Conservation (phyloP, 92 coral and sea anemone species). For the Epizoanthus ramosus region DNA sequence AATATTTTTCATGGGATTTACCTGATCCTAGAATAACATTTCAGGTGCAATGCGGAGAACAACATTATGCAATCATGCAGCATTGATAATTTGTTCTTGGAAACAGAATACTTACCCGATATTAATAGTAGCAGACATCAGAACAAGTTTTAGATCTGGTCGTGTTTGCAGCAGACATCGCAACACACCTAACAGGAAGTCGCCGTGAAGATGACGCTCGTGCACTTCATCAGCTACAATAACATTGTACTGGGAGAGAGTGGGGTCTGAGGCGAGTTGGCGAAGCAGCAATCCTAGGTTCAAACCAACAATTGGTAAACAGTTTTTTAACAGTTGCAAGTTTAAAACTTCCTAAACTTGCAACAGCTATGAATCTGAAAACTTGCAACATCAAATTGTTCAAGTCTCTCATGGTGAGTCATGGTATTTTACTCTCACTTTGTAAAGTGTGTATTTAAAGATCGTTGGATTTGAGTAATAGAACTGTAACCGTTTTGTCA, state of each 20-base stretch:
- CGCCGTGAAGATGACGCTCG: constrained; percentile 97
- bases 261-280: constrained; percentile 93
- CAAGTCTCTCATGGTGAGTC: too few relatives aligned
- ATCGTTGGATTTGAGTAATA: too few relatives aligned
- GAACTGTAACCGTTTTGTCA: too few relatives aligned
- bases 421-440: too few relatives aligned
- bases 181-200: constrained; percentile 91
- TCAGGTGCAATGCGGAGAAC: not conserved
- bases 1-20: too few relatives aligned
- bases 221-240: constrained; percentile 97
- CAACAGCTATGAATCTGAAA: not conserved
- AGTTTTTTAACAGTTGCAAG: not conserved
- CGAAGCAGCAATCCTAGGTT: constrained; percentile 83
- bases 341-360: not conserved
- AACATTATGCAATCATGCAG: not conserved
- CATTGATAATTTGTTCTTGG: not conserved
- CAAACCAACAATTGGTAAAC: not conserved
- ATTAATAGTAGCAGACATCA: constrained; percentile 98
- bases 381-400: too few relatives aligned
- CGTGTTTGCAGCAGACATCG: constrained; percentile 88
- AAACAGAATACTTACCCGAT: constrained; percentile 70
- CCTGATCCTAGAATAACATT: too few relatives aligned
- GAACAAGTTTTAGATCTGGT: constrained; percentile 85
- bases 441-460: too few relatives aligned
- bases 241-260: constrained; percentile 89